Conservation (phyloP, 2,113 vertebrate genomes). For the Macquaria australasica region DNA sequence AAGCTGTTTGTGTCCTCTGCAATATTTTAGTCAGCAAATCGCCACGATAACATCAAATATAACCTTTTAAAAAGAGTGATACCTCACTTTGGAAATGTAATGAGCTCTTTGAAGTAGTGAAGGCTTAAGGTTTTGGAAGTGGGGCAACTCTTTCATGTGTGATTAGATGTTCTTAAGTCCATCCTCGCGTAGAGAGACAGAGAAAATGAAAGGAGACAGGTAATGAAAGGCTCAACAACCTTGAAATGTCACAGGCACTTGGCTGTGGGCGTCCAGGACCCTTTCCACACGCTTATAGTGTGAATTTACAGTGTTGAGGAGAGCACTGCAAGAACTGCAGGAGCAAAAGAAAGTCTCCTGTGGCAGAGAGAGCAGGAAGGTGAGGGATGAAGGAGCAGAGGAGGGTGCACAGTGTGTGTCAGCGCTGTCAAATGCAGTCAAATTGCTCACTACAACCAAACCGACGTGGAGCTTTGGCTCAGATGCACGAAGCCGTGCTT, state of each 20-base stretch:
- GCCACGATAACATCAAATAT: slow-evolving; percentile 43
- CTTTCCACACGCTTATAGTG: neutral
- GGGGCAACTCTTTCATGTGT: slow-evolving; percentile 69
- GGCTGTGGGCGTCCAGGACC: slow-evolving; percentile 37
- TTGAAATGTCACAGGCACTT: slow-evolving; percentile 61
- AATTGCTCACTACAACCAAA: slow-evolving; percentile 54
- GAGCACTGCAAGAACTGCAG: neutral
- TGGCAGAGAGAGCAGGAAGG: slow-evolving; percentile 10
- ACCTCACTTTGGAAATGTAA: slow-evolving; percentile 47
- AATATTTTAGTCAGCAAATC: slow-evolving; percentile 27
- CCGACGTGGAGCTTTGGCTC: slow-evolving; percentile 56
- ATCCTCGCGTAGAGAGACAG: slow-evolving; percentile 21
- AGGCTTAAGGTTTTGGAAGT: slow-evolving; percentile 60
- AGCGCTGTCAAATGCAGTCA: slow-evolving; percentile 49
- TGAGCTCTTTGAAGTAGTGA: slow-evolving; percentile 62
- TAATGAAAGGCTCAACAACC: slow-evolving; percentile 32
- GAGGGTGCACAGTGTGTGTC: slow-evolving; percentile 27
- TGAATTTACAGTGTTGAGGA: neutral
- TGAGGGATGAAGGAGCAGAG: slow-evolving; percentile 8
- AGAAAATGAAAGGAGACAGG: slow-evolving; percentile 12
- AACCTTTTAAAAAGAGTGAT: slow-evolving; percentile 53
- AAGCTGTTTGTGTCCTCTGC: slow-evolving; percentile 21
- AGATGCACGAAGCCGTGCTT: slow-evolving; percentile 52
- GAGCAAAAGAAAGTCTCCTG: neutral
- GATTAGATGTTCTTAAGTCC: slow-evolving; percentile 58